These are phyloP conservation scores for Corythornis madagascariensis DNA, from an alignment of 2,113 vertebrate genomes.

Conservation along the genomic window DNA sequence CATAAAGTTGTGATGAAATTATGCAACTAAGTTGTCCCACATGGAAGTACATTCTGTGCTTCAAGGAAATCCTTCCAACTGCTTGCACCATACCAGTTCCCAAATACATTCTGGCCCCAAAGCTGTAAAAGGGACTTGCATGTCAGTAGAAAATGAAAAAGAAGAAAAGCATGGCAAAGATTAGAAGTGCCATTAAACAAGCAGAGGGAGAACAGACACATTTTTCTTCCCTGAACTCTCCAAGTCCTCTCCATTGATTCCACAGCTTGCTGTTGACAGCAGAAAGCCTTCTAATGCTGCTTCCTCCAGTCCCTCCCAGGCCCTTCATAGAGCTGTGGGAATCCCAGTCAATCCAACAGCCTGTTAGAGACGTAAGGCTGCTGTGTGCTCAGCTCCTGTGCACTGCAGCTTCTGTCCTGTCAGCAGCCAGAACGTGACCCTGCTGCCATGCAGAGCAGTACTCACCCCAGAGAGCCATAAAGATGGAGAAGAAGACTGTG, in stretches of 20 bases:
- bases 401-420: neutral
- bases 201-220: neutral
- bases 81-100: neutral
- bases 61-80: neutral
- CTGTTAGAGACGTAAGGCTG: neutral
- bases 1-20: neutral
- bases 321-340: neutral
- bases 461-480: constrained; percentile 99
- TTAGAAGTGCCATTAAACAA: neutral
- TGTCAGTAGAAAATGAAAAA: neutral
- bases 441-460: neutral
- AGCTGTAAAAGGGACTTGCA: neutral
- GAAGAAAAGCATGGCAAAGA: neutral
- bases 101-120: neutral
- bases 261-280: neutral
- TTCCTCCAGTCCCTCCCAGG: neutral
- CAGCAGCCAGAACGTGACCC: neutral
- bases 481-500: constrained; percentile 95
- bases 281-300: neutral
- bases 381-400: neutral
- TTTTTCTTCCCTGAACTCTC: neutral
- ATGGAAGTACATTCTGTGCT: neutral
- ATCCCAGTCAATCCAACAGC: neutral
- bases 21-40: neutral
- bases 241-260: neutral